phyloP scores from a whole-genome alignment of 2,113 vertebrate genomes.

The Elephantulus edwardii region DNA sequence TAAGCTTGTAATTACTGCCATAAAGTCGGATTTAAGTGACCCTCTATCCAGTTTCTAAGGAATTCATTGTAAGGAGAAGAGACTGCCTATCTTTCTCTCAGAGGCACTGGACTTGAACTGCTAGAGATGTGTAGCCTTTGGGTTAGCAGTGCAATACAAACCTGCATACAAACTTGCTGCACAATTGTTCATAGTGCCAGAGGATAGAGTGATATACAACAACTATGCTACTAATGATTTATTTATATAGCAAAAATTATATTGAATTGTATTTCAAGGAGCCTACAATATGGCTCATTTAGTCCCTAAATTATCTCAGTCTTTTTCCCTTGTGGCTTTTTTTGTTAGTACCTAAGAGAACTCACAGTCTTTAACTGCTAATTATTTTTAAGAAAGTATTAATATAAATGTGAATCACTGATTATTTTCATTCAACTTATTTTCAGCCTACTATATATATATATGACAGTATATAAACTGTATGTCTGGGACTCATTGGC shows the following conservation, averaged over 20 bases:
- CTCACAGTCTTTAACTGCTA: background rate
- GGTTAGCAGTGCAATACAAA: too few relatives aligned
- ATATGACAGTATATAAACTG: background rate
- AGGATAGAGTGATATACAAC: background rate
- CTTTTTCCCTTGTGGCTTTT: constrained; percentile 1
- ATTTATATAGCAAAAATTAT: background rate
- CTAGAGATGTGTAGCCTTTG: too few relatives aligned
- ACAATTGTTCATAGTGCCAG: background rate
- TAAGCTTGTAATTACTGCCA: too few relatives aligned
- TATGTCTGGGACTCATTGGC: background rate
- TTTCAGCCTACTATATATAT: background rate
- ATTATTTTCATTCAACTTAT: background rate
- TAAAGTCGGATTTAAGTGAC: too few relatives aligned
- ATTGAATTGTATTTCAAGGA: background rate
- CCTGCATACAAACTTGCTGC: background rate
- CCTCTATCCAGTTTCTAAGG: too few relatives aligned
- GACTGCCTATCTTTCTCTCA: too few relatives aligned
- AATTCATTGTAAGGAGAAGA: too few relatives aligned
- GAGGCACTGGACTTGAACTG: too few relatives aligned
- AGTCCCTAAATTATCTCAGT: background rate
- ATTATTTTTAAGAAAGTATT: background rate
- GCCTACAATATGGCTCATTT: background rate
- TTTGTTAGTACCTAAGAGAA: constrained; percentile 22
- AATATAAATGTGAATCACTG: background rate
- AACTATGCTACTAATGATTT: background rate